Base-by-base conservation (phyloP, 2,888 invertebrate species). In the Neoaliturus tenellus region DNA sequence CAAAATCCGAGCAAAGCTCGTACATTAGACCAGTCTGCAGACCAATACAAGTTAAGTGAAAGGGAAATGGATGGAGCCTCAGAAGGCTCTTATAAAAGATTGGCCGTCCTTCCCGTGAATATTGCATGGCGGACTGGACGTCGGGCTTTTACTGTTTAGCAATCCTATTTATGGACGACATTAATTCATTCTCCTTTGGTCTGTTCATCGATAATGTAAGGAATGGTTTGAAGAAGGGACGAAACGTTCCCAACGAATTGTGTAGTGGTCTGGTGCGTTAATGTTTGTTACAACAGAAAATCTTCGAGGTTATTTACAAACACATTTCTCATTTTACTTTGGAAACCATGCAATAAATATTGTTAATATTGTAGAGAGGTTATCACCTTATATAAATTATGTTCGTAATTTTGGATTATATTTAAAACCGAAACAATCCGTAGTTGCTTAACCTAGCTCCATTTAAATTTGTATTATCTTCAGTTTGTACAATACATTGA, bases 81-180 rank as follows among this genome's bases (percentile, higher is more conserved):
- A 81, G 81, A 84, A 84, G 81, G 81, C 84, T 84, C 84, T 84
- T 84, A 84, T 81, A 84, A 84, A 81, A 84, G 84, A 84, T 84
- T 84, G 84, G 81, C 80, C 80, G 48, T 48, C 44, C 75, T 67
- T 44, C 69, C 81, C 17, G 69, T 81, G 71, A 81, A 81, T 81
- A 81, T 81, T 81, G 67, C 69, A 81, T 81, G 81, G 2, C 71
- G 73, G 75, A 6, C 48, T 75, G 75, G 75, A 75, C 75, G 48
- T 44, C 28, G 39, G 41, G 75, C 75, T 75, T 75, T 75, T 44
- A 69, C 69, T 12, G 75, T 75, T 75, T 71, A 44, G 48, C 75
- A 75, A 75, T 75, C 39, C 75, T 35, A 75, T 75, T n/a, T n/a
- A n/a, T n/a, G n/a, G n/a, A 39, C 6, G 39, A 69, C 69, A 69